Evolutionary conservation across 2,888 invertebrate genomes (phyloP), one percentile per base, ranked within the genome.

Genomic region (Lepidochrysops patricia): DNA sequence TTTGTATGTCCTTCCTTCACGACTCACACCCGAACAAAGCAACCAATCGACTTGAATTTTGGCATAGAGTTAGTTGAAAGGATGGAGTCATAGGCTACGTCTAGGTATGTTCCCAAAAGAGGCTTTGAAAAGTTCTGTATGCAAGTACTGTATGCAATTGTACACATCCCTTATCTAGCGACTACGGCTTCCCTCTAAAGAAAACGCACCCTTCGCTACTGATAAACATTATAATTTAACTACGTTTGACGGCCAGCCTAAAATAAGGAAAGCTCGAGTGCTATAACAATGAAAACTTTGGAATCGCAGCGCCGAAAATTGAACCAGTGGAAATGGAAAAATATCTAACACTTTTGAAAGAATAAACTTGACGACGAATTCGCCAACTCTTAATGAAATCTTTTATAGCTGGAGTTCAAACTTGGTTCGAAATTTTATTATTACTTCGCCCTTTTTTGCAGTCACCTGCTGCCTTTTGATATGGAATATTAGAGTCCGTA

Each of bases 331-430:
- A 32, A 54, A 54, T 54, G 54, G 29, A 54, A 54, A 54, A 54
- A 54, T 54, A 54, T 50, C 50, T 50, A 26, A 54, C 54, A 54
- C 29, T 54, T 43, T 52, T 52, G 52, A 54, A 54, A 54, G 54
- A 54, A 54, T 54, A 54, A 54, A 54, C 54, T 54, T 54, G 27
- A 54, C 29, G 54, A 13, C 54, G 32, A 12, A 54, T n/a, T 19
- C 32, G 27, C 32, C 15, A 54, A 54, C 54, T 54, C 54, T 32
- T 54, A 54, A 54, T 54, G 54, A 54, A 32, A 54, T 54, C 54
- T 54, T 54, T 54, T 29, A 54, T 54, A 19, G 54, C 54, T 19
- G 54, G 15, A 54, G 32, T 19, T 7, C 26, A 9, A 54, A 54
- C 32, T 54, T 12, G 54, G 32, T 54, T 1, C 29, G 54, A 54